A percentile compares a stretch with the other conserved stretches of the same genome.
Evolutionary conservation across 2,113 vertebrate species (phyloP).

Genomic region (Sialia sialis): DNA sequence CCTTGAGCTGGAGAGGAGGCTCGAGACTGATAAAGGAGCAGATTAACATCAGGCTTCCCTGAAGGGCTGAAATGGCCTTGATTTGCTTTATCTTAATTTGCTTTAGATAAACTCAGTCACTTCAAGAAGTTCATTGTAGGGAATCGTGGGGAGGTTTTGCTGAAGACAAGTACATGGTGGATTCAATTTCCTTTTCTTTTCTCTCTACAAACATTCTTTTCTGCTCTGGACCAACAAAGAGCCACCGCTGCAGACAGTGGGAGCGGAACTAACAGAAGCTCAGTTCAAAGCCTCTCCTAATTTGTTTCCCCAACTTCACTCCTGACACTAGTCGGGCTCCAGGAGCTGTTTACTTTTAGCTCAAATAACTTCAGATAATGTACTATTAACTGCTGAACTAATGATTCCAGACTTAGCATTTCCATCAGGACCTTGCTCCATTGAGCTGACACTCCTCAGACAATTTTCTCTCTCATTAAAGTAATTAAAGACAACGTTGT

Average conservation of each 20-base stretch:
- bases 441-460: conserved; percentile 13
- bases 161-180: neutral
- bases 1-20: neutral
- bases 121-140: neutral
- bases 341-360: conserved; percentile 35
- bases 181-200: neutral
- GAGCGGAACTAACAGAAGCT: neutral
- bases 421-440: neutral
- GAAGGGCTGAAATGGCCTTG: neutral
- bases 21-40: neutral
- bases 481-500: conserved; percentile 35
- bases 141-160: neutral
- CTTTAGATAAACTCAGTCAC: neutral
- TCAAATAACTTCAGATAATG: conserved; percentile 5
- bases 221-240: neutral
- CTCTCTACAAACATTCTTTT: neutral
- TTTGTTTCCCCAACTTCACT: neutral
- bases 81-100: conserved; percentile 12
- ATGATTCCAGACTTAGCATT: neutral
- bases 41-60: neutral
- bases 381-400: conserved; percentile 24
- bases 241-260: neutral
- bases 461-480: conserved; percentile 48
- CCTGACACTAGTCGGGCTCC: neutral
- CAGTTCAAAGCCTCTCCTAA: neutral